Evolutionary conservation across 2,113 vertebrate genomes (phyloP), one percentile per base, ranked within the genome.

Genomic region (Cavia aperea): DNA sequence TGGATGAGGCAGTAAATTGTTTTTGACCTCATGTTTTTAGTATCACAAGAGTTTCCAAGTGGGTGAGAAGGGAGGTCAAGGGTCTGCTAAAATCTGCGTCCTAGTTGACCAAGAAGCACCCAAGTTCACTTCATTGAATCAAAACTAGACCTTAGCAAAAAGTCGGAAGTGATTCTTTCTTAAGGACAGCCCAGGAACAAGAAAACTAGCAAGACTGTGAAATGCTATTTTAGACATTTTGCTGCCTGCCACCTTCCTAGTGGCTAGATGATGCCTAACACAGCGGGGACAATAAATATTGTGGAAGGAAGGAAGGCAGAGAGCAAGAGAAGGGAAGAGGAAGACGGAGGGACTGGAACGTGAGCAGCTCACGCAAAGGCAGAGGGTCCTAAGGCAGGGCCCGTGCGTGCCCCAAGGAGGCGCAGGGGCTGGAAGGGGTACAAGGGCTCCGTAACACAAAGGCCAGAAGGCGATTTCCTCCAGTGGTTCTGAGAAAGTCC

Each of bases 371-470:
- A 1, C 15, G 4, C 36, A 54, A 54, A n/a, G 26, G 2, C 85
- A 81, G 62, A 49, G 39, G 4, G 2, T 7, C 24, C 1, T 1
- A 31, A 5, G 24, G 7, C 2, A 3, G 56, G n/a, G 6, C 6
- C 54, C 16, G 0, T 7, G 36, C 36, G 56, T 2, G 6, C 46
- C 56, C 31, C 21, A 16, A 14, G 49, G 24, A 83, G 14, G 21
- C 1, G 2, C 31, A 2, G n/a, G 56, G 1, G 15, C 0, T 26
- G 36, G 26, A 14, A 70, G 66, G 72, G 5, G 4, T 19, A 19
- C 15, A 3, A 8, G 65, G 81, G 73, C 24, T 11, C 19, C 16
- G 16, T 7, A 19, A 86, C 63, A 75, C 65, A 68, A 78, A 86
- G 46, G 18, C n/a, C 36, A 5, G 24, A 26, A 75, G 66, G 77